Evolutionary conservation across 2,888 invertebrate genomes (phyloP).

Genomic region (Oscheius sp.): DNA sequence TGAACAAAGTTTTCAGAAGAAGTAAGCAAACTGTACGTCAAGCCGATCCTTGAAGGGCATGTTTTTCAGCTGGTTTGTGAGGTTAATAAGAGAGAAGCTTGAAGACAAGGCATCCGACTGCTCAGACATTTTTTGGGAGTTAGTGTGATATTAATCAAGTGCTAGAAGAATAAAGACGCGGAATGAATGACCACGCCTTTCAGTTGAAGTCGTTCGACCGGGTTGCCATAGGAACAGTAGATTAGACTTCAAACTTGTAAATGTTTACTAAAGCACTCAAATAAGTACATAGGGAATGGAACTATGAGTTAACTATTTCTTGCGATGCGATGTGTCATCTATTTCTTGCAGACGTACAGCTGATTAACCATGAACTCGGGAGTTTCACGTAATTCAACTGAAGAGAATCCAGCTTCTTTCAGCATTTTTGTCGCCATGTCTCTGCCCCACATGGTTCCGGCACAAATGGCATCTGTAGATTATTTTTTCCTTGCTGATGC

Average conservation of each 20-base stretch:
- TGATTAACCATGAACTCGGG: conserved; percentile 48
- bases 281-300: too few species aligned
- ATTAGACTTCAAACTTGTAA: too few species aligned
- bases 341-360: conserved; percentile 39
- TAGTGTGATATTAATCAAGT: too few species aligned
- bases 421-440: conserved; percentile 45
- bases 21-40: conserved; percentile 4
- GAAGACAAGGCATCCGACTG: too few species aligned
- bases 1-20: not conserved
- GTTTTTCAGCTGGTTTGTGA: not conserved
- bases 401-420: conserved; percentile 49
- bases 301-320: too few species aligned
- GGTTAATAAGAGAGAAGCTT: not conserved
- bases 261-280: too few species aligned
- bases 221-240: too few species aligned
- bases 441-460: conserved; percentile 58
- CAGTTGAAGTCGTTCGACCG: too few species aligned
- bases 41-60: not conserved
- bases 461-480: conserved; percentile 44
- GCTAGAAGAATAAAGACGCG: too few species aligned
- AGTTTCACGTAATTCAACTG: conserved; percentile 36
- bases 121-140: too few species aligned
- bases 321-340: too few species aligned
- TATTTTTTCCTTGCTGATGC: not conserved
- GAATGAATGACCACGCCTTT: too few species aligned